Conservation (phyloP, 2,797 vertebrate genomes). For the Helicolenus hilgendorfi region DNA sequence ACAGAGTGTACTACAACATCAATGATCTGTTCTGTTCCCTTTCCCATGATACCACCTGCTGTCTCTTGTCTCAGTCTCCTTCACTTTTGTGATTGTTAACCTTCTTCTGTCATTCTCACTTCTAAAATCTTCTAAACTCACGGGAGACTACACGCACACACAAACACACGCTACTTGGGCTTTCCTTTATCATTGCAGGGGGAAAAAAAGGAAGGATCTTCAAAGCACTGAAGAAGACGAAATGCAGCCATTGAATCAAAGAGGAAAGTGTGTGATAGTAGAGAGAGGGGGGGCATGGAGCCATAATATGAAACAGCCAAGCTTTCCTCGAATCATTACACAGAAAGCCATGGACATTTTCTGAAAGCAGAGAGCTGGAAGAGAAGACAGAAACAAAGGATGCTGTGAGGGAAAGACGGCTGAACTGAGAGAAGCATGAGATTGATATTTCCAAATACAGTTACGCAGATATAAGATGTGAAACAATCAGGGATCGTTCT, state of each 20-base stretch:
- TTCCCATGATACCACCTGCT: neutral
- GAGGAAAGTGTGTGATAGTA: slow-evolving; percentile 7
- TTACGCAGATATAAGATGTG: slow-evolving; percentile 49
- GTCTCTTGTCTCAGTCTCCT: slow-evolving; percentile 14
- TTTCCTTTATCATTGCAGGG: slow-evolving; percentile 5
- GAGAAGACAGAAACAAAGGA: slow-evolving; percentile 34
- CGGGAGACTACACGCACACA: neutral
- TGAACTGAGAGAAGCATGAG: slow-evolving; percentile 1
- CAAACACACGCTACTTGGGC: neutral
- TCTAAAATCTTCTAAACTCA: neutral
- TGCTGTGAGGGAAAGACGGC: neutral
- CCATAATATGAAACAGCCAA: slow-evolving; percentile 22
- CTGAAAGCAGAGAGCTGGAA: slow-evolving; percentile 29
- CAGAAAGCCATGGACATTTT: slow-evolving; percentile 21
- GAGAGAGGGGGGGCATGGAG: neutral
- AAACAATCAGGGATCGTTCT: slow-evolving; percentile 56
- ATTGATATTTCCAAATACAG: slow-evolving; percentile 52
- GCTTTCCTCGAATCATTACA: slow-evolving; percentile 44
- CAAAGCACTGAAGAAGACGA: slow-evolving; percentile 14
- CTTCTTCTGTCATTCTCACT: slow-evolving; percentile 18
- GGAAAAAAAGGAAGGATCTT: slow-evolving; percentile 43
- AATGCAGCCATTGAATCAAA: slow-evolving; percentile 41
- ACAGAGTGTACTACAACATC: neutral
- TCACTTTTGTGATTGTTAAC: slow-evolving; percentile 26
- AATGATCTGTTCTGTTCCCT: neutral